Base-by-base conservation (phyloP, 1,140 invertebrate species). In the Papilio helenus region DNA sequence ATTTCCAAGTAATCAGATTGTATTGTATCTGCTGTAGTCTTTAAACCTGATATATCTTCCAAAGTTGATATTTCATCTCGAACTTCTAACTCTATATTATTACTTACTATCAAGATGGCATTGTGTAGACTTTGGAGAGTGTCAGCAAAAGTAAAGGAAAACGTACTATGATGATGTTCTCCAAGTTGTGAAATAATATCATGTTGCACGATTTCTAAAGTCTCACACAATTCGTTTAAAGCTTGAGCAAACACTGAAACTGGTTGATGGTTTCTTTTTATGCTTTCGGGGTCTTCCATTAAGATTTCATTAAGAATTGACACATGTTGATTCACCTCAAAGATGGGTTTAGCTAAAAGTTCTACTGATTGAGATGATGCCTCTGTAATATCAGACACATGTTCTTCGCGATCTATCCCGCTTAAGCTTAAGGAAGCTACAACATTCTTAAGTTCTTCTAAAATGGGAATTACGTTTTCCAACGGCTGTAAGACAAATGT, bases 41-140 rank as follows among this genome's bases (percentile, higher is more conserved):
- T 96, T 29, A 96, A 91, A 16, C 91, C 93, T 10, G 95, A 96
- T 79, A 96, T 91, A 87, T 96, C 95, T 83, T 95, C 95, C 77
- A 96, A 87, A 14, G 95, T 96, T 7, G 95, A 95, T 84, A 95
- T 85, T 26, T 95, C 92, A 61, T 95, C 95, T 8, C 83, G 83
- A 23, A 80, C 85, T 89, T 95, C 95, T 68, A 95, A 58, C 3
- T 88, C 86, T 72, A 85, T 82, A 80, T 94, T 90, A 87, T 95
- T 92, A 81, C 95, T 91, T 29, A 96, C 90, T 72, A 95, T 81
- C n/a, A 95, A 87, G 58, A 96, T 87, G 81, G 94, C 95, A 81
- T 95, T 95, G 82, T 95, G 93, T 61, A 96, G 88, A 86, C 94
- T 95, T 84, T 95, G 91, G 9, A 96, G 85, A 26, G 95, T 94